phyloP scores from a whole-genome alignment of 2,888 invertebrate species.

The Epirrita christyi region DNA sequence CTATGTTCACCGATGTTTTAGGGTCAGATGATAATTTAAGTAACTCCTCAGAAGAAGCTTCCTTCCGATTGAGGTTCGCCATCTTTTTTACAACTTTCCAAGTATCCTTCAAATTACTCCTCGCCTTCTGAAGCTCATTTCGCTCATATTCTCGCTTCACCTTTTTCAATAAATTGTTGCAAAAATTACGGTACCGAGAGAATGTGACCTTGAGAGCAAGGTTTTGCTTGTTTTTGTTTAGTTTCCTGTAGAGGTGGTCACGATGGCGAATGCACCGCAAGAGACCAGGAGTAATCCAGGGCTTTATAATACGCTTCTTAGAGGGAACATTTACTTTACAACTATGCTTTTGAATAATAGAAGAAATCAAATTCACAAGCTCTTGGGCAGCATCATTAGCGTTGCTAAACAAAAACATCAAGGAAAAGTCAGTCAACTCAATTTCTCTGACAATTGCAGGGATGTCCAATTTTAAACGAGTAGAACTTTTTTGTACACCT shows the following conservation, averaged over 20 bases:
- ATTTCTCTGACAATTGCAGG: background rate
- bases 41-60: too few species aligned
- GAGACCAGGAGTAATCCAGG: background rate
- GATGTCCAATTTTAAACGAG: background rate
- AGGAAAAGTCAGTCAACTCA: background rate
- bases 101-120: too few species aligned
- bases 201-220: too few species aligned
- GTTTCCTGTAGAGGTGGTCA: background rate
- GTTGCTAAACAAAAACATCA: background rate
- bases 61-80: too few species aligned
- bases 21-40: too few species aligned
- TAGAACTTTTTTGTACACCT: too few species aligned
- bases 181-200: too few species aligned
- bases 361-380: background rate
- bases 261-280: background rate
- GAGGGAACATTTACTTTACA: background rate
- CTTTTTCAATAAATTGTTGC: too few species aligned
- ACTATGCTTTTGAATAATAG: background rate
- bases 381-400: background rate
- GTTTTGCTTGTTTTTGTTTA: background rate
- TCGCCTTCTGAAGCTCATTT: too few species aligned
- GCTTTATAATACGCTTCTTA: background rate
- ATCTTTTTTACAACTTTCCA: too few species aligned
- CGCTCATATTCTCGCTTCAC: too few species aligned
- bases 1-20: too few species aligned